These are phyloP conservation scores for Phalera bucephala DNA, from an alignment of 2,888 invertebrate species.

Conservation along the genomic window DNA sequence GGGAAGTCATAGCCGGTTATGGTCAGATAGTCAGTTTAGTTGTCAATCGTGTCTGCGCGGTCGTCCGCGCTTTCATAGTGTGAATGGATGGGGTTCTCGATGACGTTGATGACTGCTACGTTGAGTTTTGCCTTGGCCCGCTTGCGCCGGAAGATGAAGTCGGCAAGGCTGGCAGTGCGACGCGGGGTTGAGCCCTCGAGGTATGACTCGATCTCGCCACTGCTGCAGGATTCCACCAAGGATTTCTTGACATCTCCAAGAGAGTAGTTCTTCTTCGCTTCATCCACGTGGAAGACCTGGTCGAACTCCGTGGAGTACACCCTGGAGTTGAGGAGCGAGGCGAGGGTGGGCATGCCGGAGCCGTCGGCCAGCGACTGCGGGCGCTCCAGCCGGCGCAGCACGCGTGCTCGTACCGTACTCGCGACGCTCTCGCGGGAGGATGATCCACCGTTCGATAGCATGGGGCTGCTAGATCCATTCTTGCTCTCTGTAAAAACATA, in stretches of 20 bases:
- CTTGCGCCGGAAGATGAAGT: slow-evolving; percentile 43
- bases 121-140: slow-evolving; percentile 21
- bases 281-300: slow-evolving; percentile 13
- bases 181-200: slow-evolving; percentile 30
- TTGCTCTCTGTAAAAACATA: slow-evolving; percentile 46
- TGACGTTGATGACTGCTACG: slow-evolving; percentile 44
- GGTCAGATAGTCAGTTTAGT: too few species aligned
- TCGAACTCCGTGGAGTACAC: slow-evolving; percentile 52
- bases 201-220: slow-evolving; percentile 43
- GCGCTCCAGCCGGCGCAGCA: slow-evolving; percentile 49
- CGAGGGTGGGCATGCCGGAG: slow-evolving; percentile 42
- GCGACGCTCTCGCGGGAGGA: slow-evolving; percentile 56
- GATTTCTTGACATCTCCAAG: slow-evolving; percentile 36
- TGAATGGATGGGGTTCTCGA: slow-evolving; percentile 67
- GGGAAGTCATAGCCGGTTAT: neutral
- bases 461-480: slow-evolving; percentile 37
- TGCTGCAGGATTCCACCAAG: slow-evolving; percentile 39
- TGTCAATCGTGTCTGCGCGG: neutral
- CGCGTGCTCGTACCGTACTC: slow-evolving; percentile 57
- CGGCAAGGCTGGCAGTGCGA: slow-evolving; percentile 50
- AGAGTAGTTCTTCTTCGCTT: slow-evolving; percentile 36
- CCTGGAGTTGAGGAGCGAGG: slow-evolving; percentile 47
- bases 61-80: slow-evolving; percentile 24
- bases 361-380: slow-evolving; percentile 61
- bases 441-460: slow-evolving; percentile 27